phyloP scores from a whole-genome alignment of 2,113 vertebrate genomes.

The Oostethus manadensis region DNA sequence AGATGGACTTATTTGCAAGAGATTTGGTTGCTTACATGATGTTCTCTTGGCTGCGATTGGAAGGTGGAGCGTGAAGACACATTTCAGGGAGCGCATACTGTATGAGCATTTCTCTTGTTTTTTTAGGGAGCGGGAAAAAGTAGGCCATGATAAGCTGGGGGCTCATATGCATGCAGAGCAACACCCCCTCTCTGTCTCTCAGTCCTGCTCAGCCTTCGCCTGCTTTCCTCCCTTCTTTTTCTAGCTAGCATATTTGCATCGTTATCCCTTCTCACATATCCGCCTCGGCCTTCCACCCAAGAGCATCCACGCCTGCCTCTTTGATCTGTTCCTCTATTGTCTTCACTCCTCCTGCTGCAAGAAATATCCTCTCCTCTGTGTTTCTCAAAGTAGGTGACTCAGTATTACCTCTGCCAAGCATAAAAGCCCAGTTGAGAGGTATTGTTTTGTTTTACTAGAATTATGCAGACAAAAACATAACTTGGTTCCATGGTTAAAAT shows the following conservation, averaged over 20 bases:
- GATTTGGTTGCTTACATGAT: not conserved
- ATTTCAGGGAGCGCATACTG: conserved; percentile 29
- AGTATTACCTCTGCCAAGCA: not conserved
- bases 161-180: conserved; percentile 58
- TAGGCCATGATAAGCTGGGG: conserved; percentile 71
- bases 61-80: conserved; percentile 24
- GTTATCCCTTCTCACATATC: conserved; percentile 31
- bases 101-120: conserved; percentile 33
- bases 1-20: conserved; percentile 6
- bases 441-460: not conserved
- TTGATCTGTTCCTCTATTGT: conserved; percentile 41
- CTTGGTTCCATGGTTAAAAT: too few relatives aligned
- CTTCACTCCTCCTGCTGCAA: conserved; percentile 22
- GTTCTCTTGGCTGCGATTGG: conserved; percentile 26
- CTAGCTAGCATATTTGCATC: conserved; percentile 19
- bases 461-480: too few relatives aligned
- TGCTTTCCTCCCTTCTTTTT: conserved; percentile 22
- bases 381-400: not conserved
- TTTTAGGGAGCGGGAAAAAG: conserved; percentile 45
- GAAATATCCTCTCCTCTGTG: conserved; percentile 11
- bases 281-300: conserved; percentile 27
- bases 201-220: conserved; percentile 4
- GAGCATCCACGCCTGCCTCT: conserved; percentile 35
- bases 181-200: conserved; percentile 45
- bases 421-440: not conserved